phyloP scores from a whole-genome alignment of 2,113 vertebrate genomes.

The Holacanthus passer region DNA sequence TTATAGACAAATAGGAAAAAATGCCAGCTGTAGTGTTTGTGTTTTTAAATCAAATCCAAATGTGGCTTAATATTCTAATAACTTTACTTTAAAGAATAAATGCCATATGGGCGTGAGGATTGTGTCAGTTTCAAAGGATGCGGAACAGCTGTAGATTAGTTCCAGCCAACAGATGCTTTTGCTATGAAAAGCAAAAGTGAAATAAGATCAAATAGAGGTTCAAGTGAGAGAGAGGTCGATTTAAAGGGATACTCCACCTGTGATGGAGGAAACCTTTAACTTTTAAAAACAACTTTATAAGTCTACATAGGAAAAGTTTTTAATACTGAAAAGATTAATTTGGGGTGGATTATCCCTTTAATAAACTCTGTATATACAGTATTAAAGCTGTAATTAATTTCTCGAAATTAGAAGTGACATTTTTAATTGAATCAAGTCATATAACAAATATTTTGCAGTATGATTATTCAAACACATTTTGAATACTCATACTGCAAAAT shows the following conservation, averaged over 20 bases:
- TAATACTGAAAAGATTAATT: slow-evolving; percentile 6
- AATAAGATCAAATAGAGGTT: not conserved
- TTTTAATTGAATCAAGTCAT: not conserved
- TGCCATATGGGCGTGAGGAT: slow-evolving; percentile 10
- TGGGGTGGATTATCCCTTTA: not conserved
- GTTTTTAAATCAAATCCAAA: slow-evolving; percentile 35
- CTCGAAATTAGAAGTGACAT: not conserved
- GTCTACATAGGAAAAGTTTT: rapidly evolving
- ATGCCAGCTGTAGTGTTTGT: slow-evolving; percentile 28
- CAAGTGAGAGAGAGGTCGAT: not conserved
- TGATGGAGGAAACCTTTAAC: not conserved
- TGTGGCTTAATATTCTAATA: slow-evolving; percentile 27
- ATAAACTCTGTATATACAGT: not conserved
- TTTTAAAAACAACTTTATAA: not conserved
- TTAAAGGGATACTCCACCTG: not conserved
- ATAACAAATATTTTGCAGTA: not conserved
- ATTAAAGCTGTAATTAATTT: not conserved
- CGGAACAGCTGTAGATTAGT: slow-evolving; percentile 21
- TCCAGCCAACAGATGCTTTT: not conserved
- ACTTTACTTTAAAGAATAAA: not conserved
- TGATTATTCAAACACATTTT: not conserved
- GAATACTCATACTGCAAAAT: slow-evolving; percentile 6
- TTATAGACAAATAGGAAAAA: slow-evolving; percentile 1
- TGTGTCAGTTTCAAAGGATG: not conserved
- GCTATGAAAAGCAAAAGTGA: slow-evolving; percentile 2